Evolutionary conservation across 2,888 invertebrate genomes (phyloP), one percentile per base, ranked within the genome.

Genomic region (Tortrix viridana): DNA sequence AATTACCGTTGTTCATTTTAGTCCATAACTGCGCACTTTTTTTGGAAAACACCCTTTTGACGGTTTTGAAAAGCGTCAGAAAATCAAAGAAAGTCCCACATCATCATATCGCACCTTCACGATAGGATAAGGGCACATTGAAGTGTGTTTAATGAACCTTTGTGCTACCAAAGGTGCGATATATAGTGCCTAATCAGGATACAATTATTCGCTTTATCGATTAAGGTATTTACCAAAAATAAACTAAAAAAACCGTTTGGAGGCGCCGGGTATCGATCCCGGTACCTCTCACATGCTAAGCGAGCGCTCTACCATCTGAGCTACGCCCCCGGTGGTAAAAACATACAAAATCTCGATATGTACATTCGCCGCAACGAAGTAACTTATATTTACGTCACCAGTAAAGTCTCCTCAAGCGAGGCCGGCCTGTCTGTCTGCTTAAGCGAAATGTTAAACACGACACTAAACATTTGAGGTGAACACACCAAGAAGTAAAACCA

Each of bases 251-350:
- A 3, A 22, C 9, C 14, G 3, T 16, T 79, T 92, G 91, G 89
- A 92, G 90, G 90, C 89, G 90, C 90, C 89, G 89, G 90, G 90
- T 90, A 92, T 92, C 90, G 91, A 92, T 92, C 90, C 91, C 92
- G 89, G 91, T 91, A 92, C 91, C 90, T 92, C 91, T 92, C 91
- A 76, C 88, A 88, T 88, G 89, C 88, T 87, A 87, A 87, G 88
- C 88, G 87, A 89, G 88, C 89, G 88, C 86, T 86, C 84, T 86
- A 85, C 85, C 86, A 87, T 85, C 85, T 86, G 87, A 87, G 87
- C 86, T 87, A 87, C 86, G 86, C 85, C 86, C 86, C 86, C 86
- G 56, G 18, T 49, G 38, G 19, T 50, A 18, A 0, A 1, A 6
- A 16, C 4, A n/a, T 19, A 18, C 14, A 41, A 38, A 16, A 44